Base-by-base conservation (phyloP, 1,140 invertebrate species). In the Pachypeltis micranthus region DNA sequence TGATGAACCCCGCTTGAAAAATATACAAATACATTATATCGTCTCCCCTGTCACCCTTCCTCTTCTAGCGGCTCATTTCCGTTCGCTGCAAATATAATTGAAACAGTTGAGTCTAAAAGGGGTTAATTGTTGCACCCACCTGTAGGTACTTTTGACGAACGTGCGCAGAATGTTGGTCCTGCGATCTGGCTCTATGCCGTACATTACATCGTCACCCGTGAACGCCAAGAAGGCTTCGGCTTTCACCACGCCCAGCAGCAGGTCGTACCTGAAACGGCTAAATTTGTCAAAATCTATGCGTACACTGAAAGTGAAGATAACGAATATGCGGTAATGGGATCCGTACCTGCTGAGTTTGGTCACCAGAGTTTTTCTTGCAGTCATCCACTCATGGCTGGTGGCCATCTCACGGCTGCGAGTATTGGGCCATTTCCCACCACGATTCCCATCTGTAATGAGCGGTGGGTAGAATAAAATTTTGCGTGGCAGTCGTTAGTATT, bases 141-240 rank as follows among this genome's bases (percentile, higher is more conserved):
- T 87, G 77, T 93, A 96, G 7, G 91, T 90, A 74, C 97, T 97
- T 44, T 93, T 82, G 25, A 93, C 88, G 70, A 97, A 91, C 24
- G 93, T 93, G 47, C 93, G 83, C 44, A 97, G 77, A 62, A 96
- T 93, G 75, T 91, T 89, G 31, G 90, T 89, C 65, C 93, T 81
- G 65, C 89, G 78, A 70, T 90, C 86, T 0, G 88, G 85, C 71
- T 93, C 90, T 66, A 98, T 91, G 1, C 95, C 96, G 69, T 92
- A 88, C 70, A 90, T 85, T 16, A 95, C 85, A 70, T 98, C 93
- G 58, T 90, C 86, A 0, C 90, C 88, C 66, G 88, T 92, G 70
- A 98, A 85, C 29, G 90, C 84, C 73, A 90, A 89, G 75, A 89
- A 91, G 1, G 92, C 86, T 72, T 91, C 89, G 0, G 88, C 86